Conservation (phyloP, 2,888 invertebrate species). For the Bhutanitis thaidina region DNA sequence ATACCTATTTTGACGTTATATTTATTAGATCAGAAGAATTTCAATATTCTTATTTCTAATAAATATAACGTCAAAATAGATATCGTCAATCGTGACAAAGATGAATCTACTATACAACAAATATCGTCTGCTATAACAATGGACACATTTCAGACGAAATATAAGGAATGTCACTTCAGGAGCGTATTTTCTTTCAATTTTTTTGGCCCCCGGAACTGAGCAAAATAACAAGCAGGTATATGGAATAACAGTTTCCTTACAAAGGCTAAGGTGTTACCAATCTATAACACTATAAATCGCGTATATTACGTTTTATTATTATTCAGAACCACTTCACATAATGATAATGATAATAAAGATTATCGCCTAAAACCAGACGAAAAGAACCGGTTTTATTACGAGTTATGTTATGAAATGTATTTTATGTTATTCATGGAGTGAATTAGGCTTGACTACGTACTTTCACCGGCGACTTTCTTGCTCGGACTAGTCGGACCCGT, state of each 20-base stretch:
- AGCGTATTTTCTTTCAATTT: too few species aligned
- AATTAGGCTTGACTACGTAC: constrained; percentile 61
- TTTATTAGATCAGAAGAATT: too few species aligned
- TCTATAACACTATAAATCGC: constrained; percentile 55
- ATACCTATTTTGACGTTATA: too few species aligned
- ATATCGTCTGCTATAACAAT: background rate
- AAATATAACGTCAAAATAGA: too few species aligned
- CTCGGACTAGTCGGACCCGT: constrained; percentile 48
- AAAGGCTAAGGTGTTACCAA: constrained; percentile 34
- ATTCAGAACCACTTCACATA: constrained; percentile 44
- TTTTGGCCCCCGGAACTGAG: too few species aligned
- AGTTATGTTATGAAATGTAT: constrained; percentile 66
- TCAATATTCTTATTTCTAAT: too few species aligned
- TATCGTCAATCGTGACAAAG: too few species aligned
- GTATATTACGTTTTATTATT: constrained; percentile 52
- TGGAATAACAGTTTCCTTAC: constrained; percentile 46
- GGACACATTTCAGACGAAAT: constrained; percentile 5
- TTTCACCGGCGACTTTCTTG: constrained; percentile 72
- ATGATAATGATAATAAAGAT: constrained; percentile 45
- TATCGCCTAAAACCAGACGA: constrained; percentile 34
- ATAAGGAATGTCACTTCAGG: too few species aligned
- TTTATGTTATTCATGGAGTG: constrained; percentile 57
- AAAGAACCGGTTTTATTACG: constrained; percentile 60
- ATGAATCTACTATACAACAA: background rate
- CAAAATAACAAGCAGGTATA: constrained; percentile 40